A percentile compares a stretch with the other conserved stretches of the same genome.
Conservation (phyloP, 2,888 invertebrate genomes). For the Diploptera punctata region DNA sequence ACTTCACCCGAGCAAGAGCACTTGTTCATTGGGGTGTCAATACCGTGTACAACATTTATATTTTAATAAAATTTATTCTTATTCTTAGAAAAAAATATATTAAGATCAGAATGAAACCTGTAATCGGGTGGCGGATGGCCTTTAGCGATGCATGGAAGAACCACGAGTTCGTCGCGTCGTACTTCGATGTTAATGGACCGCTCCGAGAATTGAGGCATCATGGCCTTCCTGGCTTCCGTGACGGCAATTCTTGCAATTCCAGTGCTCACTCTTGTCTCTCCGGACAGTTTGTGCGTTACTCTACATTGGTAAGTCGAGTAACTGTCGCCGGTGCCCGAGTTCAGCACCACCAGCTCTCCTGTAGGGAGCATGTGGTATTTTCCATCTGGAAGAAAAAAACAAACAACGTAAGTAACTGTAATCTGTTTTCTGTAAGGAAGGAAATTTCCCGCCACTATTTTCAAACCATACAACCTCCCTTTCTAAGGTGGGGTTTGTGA, state of each 20-base stretch:
- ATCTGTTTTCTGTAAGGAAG: no score
- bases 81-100: no score
- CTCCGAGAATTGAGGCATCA: conserved; percentile 40
- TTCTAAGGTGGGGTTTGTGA: no score
- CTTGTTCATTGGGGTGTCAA: no score
- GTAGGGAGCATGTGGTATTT: conserved; percentile 49
- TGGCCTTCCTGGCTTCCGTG: conserved; percentile 37
- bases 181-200: conserved; percentile 39
- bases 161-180: conserved; percentile 42
- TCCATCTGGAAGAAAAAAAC: conserved; percentile 41
- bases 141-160: conserved; percentile 42
- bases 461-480: no score
- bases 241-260: conserved; percentile 40
- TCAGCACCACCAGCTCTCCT: conserved; percentile 48
- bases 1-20: no score
- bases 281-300: conserved; percentile 47
- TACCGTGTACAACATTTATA: no score
- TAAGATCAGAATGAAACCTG: no score
- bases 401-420: no score
- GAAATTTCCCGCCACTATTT: no score
- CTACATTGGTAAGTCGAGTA: conserved; percentile 47
- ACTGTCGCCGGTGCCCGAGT: conserved; percentile 46
- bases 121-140: conserved; percentile 42
- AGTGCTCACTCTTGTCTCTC: conserved; percentile 46
- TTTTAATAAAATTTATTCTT: no score